These are phyloP conservation scores for Ceriagrion tenellum DNA, from an alignment of 2,888 invertebrate species.

Conservation along the genomic window DNA sequence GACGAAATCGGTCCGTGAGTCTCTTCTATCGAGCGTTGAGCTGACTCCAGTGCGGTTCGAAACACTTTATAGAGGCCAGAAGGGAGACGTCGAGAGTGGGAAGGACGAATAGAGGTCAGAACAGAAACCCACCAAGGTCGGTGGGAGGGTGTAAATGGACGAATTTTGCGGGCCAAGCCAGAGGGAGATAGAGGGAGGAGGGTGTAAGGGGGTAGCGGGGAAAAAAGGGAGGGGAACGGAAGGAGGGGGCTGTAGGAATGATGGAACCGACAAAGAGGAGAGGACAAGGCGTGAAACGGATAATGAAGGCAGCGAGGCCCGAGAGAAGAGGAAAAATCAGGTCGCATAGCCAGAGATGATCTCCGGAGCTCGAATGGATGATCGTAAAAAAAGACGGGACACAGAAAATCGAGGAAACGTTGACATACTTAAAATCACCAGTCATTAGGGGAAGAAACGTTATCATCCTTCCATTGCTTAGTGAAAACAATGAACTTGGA, in stretches of 20 bases:
- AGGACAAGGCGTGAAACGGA: not conserved
- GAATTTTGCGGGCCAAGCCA: not conserved
- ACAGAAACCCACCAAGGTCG: conserved; percentile 44
- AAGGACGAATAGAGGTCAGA: conserved; percentile 64
- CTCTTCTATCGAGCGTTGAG: not conserved
- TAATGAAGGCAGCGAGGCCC: not conserved
- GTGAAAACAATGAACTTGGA: too few relatives aligned
- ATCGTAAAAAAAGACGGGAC: too few relatives aligned
- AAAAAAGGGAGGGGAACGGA: not conserved
- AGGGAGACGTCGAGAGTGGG: not conserved
- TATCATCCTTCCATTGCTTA: too few relatives aligned
- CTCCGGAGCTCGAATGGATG: not conserved
- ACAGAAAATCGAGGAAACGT: not conserved
- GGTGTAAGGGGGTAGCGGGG: not conserved
- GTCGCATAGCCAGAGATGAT: not conserved
- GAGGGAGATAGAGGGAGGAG: not conserved
- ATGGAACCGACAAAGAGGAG: not conserved
- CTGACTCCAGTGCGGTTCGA: not conserved
- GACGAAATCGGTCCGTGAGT: not conserved
- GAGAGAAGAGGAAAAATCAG: not conserved
- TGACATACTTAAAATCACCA: too few relatives aligned
- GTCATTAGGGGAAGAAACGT: too few relatives aligned
- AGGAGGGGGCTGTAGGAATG: not conserved
- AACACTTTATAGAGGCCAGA: not conserved
- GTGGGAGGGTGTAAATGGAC: not conserved